Base-by-base conservation (phyloP, 2,797 vertebrate genomes). In the Fringilla coelebs region DNA sequence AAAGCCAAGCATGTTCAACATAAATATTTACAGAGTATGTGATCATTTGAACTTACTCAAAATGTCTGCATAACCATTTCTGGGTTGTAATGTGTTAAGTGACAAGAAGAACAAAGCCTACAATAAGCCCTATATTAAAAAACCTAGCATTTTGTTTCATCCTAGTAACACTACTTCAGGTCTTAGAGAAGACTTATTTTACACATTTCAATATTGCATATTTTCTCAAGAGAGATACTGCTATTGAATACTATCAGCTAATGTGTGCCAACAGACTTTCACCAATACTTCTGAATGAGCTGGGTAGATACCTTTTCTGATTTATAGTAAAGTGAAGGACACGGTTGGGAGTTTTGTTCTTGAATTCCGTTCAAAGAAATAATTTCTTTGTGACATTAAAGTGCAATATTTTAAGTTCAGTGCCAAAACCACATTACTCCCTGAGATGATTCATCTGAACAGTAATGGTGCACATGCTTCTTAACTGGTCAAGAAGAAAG, bases 281-380 rank as follows among this genome's bases (percentile, higher is more conserved):
- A 29, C 32, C 36, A 73, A 60, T 91, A 88, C 66, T 97, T 93
- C 79, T 81, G n/a, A 89, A 94, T 88, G 76, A 89, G n/a, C 25
- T 61, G 19, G 28, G 45, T 71, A 93, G 76, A 91, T 43, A 58
- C n/a, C 17, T 81, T 91, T 88, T 66, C 60, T 86, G n/a, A 88
- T 90, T 88, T 86, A 92, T 68, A 89, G 61, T 75, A 48, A 91
- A 84, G n/a, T n/a, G 75, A 89, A 86, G 55, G 66, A 22, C 63
- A 76, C 7, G 9, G 55, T 19, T 81, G 51, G 32, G 43, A 85
- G 40, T n/a, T 86, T 86, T 75, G 51, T 26, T 74, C 41, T 93
- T 90, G 73, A 94, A 71, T 75, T 91, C 26, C 52, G 49, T 70
- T 90, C 57, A 89, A 88, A 88, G 7, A 84, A 88, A 65, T 65